Percentiles rank a stretch among this genome's conserved stretches.
Evolutionary conservation across 2,113 vertebrate species (phyloP).

Genomic region (Boleophthalmus pectinirostris): DNA sequence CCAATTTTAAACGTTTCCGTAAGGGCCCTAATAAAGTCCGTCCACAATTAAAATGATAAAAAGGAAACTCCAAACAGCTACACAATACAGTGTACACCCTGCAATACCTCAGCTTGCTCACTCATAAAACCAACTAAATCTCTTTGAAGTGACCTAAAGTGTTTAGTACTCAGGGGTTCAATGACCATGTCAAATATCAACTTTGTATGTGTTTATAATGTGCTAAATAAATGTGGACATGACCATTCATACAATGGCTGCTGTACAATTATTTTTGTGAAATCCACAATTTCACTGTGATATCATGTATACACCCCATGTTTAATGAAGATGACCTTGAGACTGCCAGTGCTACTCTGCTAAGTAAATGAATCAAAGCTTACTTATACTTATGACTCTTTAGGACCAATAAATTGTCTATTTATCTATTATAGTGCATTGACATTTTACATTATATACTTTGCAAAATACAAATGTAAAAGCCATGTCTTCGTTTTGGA

Average conservation of each 20-base stretch:
- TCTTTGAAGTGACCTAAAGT: constrained; percentile 30
- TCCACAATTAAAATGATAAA: constrained; percentile 10
- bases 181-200: not conserved
- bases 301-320: not conserved
- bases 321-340: not conserved
- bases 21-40: not conserved
- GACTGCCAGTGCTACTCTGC: not conserved
- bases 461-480: no score
- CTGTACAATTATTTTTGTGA: not conserved
- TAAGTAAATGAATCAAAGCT: no score
- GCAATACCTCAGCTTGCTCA: constrained; percentile 16
- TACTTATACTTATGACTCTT: no score
- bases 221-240: not conserved
- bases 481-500: no score
- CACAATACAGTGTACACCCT: constrained; percentile 6
- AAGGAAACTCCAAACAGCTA: constrained; percentile 8
- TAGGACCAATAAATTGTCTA: no score
- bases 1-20: constrained; percentile 17
- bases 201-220: constrained; percentile 4
- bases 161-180: constrained; percentile 44
- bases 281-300: not conserved
- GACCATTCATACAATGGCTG: constrained; percentile 2
- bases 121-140: constrained; percentile 13
- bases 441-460: no score
- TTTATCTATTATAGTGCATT: no score